A percentile compares a stretch with the other conserved stretches of the same genome.
Conservation (phyloP, 2,797 vertebrate species). For the Trichosurus vulpecula region DNA sequence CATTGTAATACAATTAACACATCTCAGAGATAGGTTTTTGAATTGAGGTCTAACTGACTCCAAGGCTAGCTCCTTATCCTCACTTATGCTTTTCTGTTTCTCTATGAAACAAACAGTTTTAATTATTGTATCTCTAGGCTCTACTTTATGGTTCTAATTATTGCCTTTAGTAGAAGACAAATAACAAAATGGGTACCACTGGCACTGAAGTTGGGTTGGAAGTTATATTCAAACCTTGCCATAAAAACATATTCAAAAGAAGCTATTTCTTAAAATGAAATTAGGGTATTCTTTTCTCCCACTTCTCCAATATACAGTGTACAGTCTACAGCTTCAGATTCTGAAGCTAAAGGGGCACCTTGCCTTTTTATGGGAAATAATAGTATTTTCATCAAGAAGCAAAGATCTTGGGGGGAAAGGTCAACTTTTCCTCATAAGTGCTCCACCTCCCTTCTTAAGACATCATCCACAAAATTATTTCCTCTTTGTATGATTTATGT, state of each 20-base stretch:
- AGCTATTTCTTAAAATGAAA: neutral
- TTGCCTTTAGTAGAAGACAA: neutral
- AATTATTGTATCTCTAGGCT: neutral
- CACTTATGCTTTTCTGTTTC: neutral
- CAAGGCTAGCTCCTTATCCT: neutral
- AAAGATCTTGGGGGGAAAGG: neutral
- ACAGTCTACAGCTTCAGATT: neutral
- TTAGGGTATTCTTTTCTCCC: neutral
- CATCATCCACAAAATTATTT: neutral
- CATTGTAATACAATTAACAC: neutral
- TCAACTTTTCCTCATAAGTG: neutral
- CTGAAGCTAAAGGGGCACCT: neutral
- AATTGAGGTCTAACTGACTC: neutral
- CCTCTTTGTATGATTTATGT: neutral
- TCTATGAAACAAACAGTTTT: neutral
- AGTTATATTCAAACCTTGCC: neutral
- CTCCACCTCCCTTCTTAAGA: neutral
- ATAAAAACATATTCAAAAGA: neutral
- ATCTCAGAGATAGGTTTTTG: neutral
- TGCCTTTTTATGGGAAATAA: neutral
- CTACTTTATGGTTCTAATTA: neutral
- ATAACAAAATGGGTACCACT: neutral
- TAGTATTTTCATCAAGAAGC: neutral
- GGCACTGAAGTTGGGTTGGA: neutral
- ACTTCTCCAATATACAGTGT: neutral